Percentiles rank a stretch among this genome's conserved stretches.
Evolutionary conservation across 2,888 invertebrate species (phyloP).

Genomic region (Herminia tarsipennalis): DNA sequence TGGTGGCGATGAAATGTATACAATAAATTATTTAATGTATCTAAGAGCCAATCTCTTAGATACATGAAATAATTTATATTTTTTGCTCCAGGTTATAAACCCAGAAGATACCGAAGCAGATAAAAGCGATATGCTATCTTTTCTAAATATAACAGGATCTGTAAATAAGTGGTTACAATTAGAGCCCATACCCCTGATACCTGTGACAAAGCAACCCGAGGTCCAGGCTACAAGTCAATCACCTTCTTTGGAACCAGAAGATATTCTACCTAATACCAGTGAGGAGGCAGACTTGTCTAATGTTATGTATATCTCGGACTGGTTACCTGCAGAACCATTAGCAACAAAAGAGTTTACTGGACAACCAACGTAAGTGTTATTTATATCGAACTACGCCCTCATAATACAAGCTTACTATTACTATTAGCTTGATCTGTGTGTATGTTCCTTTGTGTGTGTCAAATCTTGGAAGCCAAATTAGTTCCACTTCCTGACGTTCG

Average conservation of each 20-base stretch:
- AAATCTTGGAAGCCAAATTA: too few relatives aligned
- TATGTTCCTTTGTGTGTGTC: too few relatives aligned
- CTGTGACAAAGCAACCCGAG: slow-evolving; percentile 30
- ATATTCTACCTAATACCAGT: slow-evolving; percentile 7
- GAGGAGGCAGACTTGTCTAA: slow-evolving; percentile 37
- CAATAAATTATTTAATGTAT: too few relatives aligned
- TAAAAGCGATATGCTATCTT: slow-evolving; percentile 56
- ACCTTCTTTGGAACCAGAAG: slow-evolving; percentile 37
- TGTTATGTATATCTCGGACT: slow-evolving; percentile 77
- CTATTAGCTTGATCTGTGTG: too few relatives aligned
- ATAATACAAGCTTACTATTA: background rate
- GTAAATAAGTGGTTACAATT: slow-evolving; percentile 72
- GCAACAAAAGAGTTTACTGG: slow-evolving; percentile 83
- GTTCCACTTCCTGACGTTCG: too few relatives aligned
- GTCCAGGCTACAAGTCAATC: slow-evolving; percentile 39
- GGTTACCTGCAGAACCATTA: slow-evolving; percentile 86
- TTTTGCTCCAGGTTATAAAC: slow-evolving; percentile 17
- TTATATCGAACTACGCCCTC: background rate
- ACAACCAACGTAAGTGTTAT: slow-evolving; percentile 85
- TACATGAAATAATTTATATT: too few relatives aligned
- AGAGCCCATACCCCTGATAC: slow-evolving; percentile 63
- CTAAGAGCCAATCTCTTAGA: too few relatives aligned
- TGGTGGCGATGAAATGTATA: too few relatives aligned
- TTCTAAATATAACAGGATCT: slow-evolving; percentile 70
- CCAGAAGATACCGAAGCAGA: slow-evolving; percentile 33